phyloP scores from a whole-genome alignment of 2,797 vertebrate genomes.

The Trichosurus vulpecula region DNA sequence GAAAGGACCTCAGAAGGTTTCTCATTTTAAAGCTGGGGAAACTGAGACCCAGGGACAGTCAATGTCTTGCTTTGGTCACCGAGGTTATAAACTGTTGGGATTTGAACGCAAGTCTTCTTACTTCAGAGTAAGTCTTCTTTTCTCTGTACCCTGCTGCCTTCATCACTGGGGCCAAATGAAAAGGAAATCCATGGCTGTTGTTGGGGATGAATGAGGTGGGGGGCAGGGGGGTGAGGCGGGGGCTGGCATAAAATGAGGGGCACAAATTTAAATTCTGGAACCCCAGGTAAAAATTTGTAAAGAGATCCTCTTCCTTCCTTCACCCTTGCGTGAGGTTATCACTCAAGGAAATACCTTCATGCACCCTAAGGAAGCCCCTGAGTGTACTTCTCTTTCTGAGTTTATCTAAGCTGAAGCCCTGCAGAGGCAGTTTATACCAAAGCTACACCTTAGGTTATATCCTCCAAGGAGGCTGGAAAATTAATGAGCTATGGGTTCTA shows the following conservation, averaged over 20 bases:
- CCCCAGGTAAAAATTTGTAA: constrained; percentile 46
- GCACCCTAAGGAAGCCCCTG: no score
- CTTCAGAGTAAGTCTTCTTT: not conserved
- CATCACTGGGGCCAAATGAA: not conserved
- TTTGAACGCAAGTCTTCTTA: not conserved
- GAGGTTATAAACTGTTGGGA: not conserved
- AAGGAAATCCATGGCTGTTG: not conserved
- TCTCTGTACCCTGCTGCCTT: not conserved
- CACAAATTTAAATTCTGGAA: constrained; percentile 47
- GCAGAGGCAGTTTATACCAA: not conserved
- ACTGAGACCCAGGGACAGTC: not conserved
- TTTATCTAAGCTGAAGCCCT: not conserved
- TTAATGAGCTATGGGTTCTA: constrained; percentile 21
- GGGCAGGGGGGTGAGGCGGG: no score
- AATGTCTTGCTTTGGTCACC: not conserved
- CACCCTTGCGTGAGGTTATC: not conserved
- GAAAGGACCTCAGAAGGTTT: not conserved
- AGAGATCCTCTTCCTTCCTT: not conserved
- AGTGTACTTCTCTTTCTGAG: not conserved
- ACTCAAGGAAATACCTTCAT: not conserved
- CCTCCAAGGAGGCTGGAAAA: constrained; percentile 22
- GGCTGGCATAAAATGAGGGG: not conserved
- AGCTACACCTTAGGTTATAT: not conserved
- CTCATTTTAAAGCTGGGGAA: not conserved
- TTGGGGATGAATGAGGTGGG: constrained; percentile 7